phyloP scores from a whole-genome alignment of 2,113 vertebrate species.

The Rhinopomastus cyanomelas region DNA sequence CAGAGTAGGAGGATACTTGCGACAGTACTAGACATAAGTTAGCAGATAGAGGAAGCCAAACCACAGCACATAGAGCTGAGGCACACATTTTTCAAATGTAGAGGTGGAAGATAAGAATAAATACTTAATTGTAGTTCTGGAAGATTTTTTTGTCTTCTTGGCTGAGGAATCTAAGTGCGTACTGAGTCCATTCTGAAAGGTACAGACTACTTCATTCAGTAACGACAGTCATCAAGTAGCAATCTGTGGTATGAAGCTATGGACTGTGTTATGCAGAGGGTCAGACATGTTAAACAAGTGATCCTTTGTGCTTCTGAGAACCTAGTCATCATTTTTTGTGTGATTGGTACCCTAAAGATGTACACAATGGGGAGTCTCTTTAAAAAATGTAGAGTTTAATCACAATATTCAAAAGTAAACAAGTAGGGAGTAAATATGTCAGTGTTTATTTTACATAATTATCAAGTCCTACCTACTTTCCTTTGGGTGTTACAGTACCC shows the following conservation, averaged over 20 bases:
- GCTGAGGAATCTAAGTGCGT: not conserved
- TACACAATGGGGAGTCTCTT: not conserved
- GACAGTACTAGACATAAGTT: not conserved
- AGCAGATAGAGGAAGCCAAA: not conserved
- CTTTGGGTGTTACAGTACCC: not conserved
- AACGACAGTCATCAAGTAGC: not conserved
- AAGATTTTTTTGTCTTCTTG: not conserved
- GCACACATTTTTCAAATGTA: not conserved
- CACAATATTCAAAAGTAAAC: not conserved
- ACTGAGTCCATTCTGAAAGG: not conserved
- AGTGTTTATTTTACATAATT: conserved; percentile 5
- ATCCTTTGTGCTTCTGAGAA: not conserved
- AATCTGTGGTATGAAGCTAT: not conserved
- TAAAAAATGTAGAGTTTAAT: not conserved
- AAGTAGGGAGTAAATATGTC: not conserved
- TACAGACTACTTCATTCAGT: not conserved
- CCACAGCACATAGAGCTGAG: not conserved
- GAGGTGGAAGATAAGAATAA: not conserved
- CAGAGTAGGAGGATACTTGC: not conserved
- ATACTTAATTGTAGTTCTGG: not conserved
- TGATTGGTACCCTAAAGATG: not conserved
- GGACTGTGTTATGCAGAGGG: not conserved
- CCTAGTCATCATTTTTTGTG: not conserved
- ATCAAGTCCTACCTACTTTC: not conserved
- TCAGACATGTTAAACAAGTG: not conserved